These are phyloP conservation scores for Anguilla marmorata DNA, from an alignment of 2,797 vertebrate genomes.

Conservation along the genomic window DNA sequence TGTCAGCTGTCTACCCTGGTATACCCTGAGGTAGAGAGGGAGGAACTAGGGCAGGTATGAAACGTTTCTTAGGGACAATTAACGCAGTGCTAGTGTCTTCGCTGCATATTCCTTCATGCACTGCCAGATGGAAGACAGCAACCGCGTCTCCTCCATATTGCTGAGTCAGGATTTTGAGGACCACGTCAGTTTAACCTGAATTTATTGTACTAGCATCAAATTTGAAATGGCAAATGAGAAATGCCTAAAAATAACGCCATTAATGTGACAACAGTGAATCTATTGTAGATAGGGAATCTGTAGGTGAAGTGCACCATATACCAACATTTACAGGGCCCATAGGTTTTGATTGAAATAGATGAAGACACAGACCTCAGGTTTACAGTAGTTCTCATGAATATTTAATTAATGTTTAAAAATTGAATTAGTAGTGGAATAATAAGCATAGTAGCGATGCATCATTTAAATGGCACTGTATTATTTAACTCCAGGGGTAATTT, in stretches of 20 bases:
- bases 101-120: not conserved
- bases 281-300: not conserved
- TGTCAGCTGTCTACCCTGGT: constrained; percentile 9
- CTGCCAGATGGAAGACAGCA: not conserved
- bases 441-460: not conserved
- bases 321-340: not conserved
- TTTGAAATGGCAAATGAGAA: not conserved
- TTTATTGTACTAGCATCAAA: not conserved
- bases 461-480: constrained; percentile 17
- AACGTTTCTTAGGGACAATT: not conserved
- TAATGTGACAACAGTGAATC: not conserved
- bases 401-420: constrained; percentile 13
- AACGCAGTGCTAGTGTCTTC: not conserved
- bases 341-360: not conserved
- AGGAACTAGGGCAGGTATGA: not conserved
- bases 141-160: not conserved
- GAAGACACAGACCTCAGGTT: not conserved
- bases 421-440: constrained; percentile 13
- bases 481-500: not conserved
- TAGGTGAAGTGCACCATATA: not conserved
- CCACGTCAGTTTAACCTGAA: not conserved
- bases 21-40: not conserved
- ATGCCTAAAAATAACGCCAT: not conserved
- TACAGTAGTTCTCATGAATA: not conserved
- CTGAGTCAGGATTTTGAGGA: not conserved